Evolutionary conservation across 2,113 vertebrate species (phyloP).

Genomic region (Toxotes chatareus): DNA sequence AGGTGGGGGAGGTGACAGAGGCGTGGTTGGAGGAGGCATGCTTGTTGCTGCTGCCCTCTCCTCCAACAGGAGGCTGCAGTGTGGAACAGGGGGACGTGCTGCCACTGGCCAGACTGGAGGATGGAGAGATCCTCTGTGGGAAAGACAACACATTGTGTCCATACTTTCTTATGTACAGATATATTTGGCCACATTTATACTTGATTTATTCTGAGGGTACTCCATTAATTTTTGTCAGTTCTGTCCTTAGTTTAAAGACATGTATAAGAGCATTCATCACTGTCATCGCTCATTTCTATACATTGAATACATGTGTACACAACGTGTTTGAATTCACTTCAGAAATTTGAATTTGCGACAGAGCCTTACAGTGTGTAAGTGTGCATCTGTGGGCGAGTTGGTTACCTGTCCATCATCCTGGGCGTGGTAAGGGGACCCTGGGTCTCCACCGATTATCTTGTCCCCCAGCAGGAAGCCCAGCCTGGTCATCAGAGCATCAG

Average conservation of each 20-base stretch:
- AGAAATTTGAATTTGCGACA: too few species aligned
- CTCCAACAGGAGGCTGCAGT: slow-evolving; percentile 83
- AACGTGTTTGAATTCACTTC: too few species aligned
- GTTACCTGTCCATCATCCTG: slow-evolving; percentile 85
- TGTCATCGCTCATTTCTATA: too few species aligned
- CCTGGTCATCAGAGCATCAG: slow-evolving; percentile 96
- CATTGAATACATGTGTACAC: too few species aligned
- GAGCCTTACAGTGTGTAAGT: too few species aligned
- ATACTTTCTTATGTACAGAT: background rate
- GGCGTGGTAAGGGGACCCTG: slow-evolving; percentile 83
- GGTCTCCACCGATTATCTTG: slow-evolving; percentile 88
- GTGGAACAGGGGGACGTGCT: slow-evolving; percentile 93
- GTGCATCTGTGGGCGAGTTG: background rate
- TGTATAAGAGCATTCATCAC: too few species aligned
- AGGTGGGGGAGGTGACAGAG: slow-evolving; percentile 92
- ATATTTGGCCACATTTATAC: too few species aligned
- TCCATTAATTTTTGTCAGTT: too few species aligned
- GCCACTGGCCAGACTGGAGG: slow-evolving; percentile 95
- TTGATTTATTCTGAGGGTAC: too few species aligned
- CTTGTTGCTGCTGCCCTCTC: slow-evolving; percentile 82
- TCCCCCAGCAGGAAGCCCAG: slow-evolving; percentile 96
- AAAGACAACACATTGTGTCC: slow-evolving; percentile 64
- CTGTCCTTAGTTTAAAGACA: too few species aligned
- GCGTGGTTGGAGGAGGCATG: slow-evolving; percentile 82
- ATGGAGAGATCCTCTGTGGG: slow-evolving; percentile 92